These are phyloP conservation scores for Nymphalis polychloros DNA, from an alignment of 2,888 invertebrate genomes.

Conservation along the genomic window DNA sequence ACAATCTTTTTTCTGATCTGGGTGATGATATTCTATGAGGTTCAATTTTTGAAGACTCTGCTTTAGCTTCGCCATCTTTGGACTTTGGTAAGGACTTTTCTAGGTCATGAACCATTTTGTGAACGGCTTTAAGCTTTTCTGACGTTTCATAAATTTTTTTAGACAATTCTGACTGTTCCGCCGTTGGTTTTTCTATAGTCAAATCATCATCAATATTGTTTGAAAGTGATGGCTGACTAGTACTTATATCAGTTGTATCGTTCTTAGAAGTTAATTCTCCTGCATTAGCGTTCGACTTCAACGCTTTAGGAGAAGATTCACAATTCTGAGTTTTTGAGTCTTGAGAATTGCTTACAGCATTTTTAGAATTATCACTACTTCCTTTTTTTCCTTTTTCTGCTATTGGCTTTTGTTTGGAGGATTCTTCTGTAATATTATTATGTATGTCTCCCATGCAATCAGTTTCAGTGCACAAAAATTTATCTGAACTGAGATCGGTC, in stretches of 20 bases:
- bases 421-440: conserved; percentile 58
- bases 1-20: conserved; percentile 63
- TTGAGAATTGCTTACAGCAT: conserved; percentile 38
- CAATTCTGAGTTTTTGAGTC: conserved; percentile 50
- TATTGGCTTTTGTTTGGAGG: conserved; percentile 59
- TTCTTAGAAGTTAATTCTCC: conserved; percentile 52
- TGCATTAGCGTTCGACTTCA: conserved; percentile 46
- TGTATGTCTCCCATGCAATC: conserved; percentile 73
- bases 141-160: conserved; percentile 78
- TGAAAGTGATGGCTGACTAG: conserved; percentile 46
- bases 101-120: conserved; percentile 74
- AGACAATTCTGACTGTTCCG: conserved; percentile 74
- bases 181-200: conserved; percentile 63
- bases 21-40: conserved; percentile 63
- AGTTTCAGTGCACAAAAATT: conserved; percentile 75
- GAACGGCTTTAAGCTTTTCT: conserved; percentile 76
- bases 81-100: conserved; percentile 72
- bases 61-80: conserved; percentile 63
- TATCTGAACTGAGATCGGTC: conserved; percentile 65
- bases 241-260: conserved; percentile 47
- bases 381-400: conserved; percentile 67
- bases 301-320: conserved; percentile 48
- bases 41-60: conserved; percentile 61
- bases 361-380: conserved; percentile 55
- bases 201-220: conserved; percentile 62